Evolutionary conservation across 2,797 vertebrate species (phyloP).

Genomic region (Eulemur albifrons): DNA sequence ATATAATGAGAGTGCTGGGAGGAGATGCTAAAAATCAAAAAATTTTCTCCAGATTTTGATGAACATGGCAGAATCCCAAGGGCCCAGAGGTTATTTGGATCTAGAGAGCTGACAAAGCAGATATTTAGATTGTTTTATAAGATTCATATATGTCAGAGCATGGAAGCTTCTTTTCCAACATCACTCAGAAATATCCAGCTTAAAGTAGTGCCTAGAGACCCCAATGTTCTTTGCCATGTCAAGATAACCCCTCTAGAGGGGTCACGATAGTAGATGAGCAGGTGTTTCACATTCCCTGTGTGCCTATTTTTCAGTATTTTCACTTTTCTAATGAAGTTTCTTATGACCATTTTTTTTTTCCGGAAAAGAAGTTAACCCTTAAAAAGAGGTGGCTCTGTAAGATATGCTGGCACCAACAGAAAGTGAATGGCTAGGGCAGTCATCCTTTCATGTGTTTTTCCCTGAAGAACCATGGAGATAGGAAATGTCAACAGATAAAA

Average conservation of each 20-base stretch:
- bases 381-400: not conserved
- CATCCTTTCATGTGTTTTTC: not conserved
- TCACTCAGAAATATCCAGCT: not conserved
- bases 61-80: not conserved
- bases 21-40: not conserved
- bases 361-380: not conserved
- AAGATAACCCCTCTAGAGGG: not conserved
- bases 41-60: not conserved
- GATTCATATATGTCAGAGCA: not conserved
- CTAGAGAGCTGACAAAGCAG: not conserved
- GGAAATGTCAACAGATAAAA: not conserved
- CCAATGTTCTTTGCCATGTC: not conserved
- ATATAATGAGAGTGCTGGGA: not conserved
- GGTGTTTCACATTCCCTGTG: not conserved
- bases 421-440: not conserved
- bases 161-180: not conserved
- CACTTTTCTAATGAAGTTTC: not conserved
- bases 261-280: not conserved
- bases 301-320: not conserved
- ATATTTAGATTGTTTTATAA: not conserved
- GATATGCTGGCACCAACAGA: not conserved
- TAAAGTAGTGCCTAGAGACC: not conserved
- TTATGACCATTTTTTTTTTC: not conserved
- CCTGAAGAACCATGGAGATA: not conserved
- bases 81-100: not conserved